A percentile compares a stretch with the other conserved stretches of the same genome.
These are phyloP conservation scores for Chaitophorus viminalis DNA, from an alignment of 2,888 invertebrate genomes.

Conservation along the genomic window DNA sequence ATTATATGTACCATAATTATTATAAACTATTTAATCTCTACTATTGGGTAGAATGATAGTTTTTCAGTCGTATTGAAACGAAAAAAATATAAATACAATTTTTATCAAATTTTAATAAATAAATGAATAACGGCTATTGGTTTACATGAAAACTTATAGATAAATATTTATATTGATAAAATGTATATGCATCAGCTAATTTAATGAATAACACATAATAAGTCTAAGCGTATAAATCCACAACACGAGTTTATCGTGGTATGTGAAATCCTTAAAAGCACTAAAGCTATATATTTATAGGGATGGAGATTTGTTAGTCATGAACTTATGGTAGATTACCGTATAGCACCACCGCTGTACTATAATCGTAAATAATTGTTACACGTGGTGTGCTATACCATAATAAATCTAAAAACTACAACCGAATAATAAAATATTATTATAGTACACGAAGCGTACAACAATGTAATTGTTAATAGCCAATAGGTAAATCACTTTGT, in stretches of 20 bases:
- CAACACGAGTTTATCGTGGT: neutral
- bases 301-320: conserved; percentile 5
- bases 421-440: neutral
- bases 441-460: neutral
- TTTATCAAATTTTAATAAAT: neutral
- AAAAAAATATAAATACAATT: neutral
- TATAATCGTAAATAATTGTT: conserved; percentile 34
- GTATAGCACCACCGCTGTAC: conserved; percentile 37
- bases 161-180: neutral
- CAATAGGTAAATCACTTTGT: neutral
- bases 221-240: neutral
- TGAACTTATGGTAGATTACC: neutral
- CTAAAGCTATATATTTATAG: conserved; percentile 4
- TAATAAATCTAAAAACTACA: conserved; percentile 6
- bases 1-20: neutral
- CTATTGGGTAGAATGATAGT: neutral
- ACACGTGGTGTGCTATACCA: conserved; percentile 14
- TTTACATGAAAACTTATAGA: neutral
- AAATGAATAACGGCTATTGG: neutral
- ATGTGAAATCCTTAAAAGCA: conserved; percentile 6
- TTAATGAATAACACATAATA: neutral
- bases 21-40: neutral
- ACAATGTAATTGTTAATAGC: neutral
- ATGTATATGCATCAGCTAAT: neutral
- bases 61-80: neutral